Conservation (phyloP, 2,888 invertebrate species). For the Diarsia brunnea region DNA sequence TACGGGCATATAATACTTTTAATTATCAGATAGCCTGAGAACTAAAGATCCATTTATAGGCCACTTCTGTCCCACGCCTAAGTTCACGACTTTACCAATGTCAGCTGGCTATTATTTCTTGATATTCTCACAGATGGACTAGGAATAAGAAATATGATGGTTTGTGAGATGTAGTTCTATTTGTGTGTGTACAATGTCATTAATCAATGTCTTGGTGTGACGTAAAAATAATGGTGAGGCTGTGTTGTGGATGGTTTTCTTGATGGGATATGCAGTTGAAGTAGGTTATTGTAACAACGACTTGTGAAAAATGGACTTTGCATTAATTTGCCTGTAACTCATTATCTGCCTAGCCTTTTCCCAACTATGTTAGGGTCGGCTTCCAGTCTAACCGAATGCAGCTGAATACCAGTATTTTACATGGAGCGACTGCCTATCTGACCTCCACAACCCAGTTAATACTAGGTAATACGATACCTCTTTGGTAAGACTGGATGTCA, state of each 20-base stretch:
- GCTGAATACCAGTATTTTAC: too few species aligned
- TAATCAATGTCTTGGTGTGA: constrained; percentile 44
- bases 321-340: neutral
- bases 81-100: constrained; percentile 62
- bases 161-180: neutral
- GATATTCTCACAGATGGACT: constrained; percentile 52
- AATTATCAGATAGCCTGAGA: constrained; percentile 61
- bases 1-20: constrained; percentile 47
- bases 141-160: constrained; percentile 45
- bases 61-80: constrained; percentile 59
- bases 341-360: too few species aligned
- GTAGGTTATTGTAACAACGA: neutral
- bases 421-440: too few species aligned
- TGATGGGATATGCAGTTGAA: neutral
- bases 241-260: constrained; percentile 7
- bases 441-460: too few species aligned
- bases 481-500: too few species aligned
- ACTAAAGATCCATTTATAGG: constrained; percentile 55
- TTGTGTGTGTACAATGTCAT: constrained; percentile 43
- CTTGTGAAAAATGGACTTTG: neutral
- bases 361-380: too few species aligned
- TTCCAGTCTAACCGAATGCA: too few species aligned
- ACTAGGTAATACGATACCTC: too few species aligned
- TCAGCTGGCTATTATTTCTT: constrained; percentile 55
- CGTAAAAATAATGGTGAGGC: constrained; percentile 19